These are phyloP conservation scores for Muscina levida DNA, from an alignment of 2,888 invertebrate species.

Conservation along the genomic window DNA sequence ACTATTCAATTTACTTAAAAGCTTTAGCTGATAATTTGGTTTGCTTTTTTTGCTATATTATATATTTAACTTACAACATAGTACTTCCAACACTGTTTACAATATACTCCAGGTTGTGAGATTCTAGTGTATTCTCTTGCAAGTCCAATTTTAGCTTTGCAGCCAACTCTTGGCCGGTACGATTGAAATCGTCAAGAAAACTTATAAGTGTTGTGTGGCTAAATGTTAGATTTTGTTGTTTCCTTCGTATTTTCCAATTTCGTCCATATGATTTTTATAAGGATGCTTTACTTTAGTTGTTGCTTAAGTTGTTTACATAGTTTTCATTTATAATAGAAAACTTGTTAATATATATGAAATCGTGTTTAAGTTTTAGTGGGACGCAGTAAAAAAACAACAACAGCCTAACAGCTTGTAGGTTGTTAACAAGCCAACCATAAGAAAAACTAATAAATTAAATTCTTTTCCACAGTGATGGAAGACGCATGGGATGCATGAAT, in stretches of 20 bases:
- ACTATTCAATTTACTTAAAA: too few species aligned
- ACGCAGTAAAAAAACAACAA: not conserved
- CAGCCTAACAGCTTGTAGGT: not conserved
- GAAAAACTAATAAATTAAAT: constrained; percentile 9
- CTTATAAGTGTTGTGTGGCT: constrained; percentile 74
- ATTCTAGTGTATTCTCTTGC: constrained; percentile 67
- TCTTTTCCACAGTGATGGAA: too few species aligned
- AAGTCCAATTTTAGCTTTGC: constrained; percentile 71
- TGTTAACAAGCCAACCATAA: too few species aligned
- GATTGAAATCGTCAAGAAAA: constrained; percentile 75
- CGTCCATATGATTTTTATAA: too few species aligned
- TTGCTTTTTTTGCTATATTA: not conserved
- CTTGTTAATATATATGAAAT: too few species aligned
- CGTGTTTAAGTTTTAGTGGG: not conserved
- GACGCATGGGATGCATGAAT: too few species aligned
- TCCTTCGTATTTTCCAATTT: constrained; percentile 77
- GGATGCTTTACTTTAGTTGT: too few species aligned
- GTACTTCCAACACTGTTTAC: constrained; percentile 76
- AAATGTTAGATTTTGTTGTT: constrained; percentile 77
- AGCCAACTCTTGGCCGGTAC: constrained; percentile 74
- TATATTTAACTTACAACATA: constrained; percentile 77
- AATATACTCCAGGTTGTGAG: constrained; percentile 75
- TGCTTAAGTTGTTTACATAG: too few species aligned
- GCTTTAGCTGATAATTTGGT: too few species aligned
- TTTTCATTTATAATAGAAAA: not conserved